Evolutionary conservation across 1,140 invertebrate species (phyloP).

Genomic region (Arion vulgaris): DNA sequence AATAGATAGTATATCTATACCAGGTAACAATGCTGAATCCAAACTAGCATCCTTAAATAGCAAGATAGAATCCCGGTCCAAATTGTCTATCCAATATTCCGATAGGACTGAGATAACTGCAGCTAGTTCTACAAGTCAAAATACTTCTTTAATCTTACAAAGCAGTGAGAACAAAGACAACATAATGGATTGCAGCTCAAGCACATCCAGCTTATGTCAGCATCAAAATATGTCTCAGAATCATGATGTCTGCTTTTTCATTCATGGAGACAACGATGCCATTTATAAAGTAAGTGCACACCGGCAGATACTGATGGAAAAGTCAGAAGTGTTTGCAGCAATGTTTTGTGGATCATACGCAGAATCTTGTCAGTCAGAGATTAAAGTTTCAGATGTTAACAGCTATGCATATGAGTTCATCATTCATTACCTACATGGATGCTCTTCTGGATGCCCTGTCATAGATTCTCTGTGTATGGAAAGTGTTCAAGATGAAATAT

Average conservation of each 20-base stretch:
- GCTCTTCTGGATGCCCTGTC: slow-evolving; percentile 35
- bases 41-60: not conserved
- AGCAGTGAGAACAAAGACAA: not conserved
- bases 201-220: not conserved
- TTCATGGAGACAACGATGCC: not conserved
- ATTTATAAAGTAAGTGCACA: slow-evolving; percentile 28
- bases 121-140: not conserved
- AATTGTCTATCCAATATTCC: not conserved
- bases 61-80: not conserved
- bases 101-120: not conserved
- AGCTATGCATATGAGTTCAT: slow-evolving; percentile 44
- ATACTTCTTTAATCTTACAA: not conserved
- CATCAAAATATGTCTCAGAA: not conserved
- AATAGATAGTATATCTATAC: no score
- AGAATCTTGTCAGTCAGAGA: slow-evolving; percentile 46
- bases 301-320: slow-evolving; percentile 36
- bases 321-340: slow-evolving; percentile 56
- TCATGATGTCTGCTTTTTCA: not conserved
- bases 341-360: slow-evolving; percentile 57
- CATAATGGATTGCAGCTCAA: not conserved
- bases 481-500: not conserved
- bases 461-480: slow-evolving; percentile 14
- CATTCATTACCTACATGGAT: slow-evolving; percentile 53
- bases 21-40: not conserved
- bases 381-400: slow-evolving; percentile 42